A percentile compares a stretch with the other conserved stretches of the same genome.
Conservation (phyloP, 37 sponge, comb jelly and placozoan species). For the Eunapius fragilis region DNA sequence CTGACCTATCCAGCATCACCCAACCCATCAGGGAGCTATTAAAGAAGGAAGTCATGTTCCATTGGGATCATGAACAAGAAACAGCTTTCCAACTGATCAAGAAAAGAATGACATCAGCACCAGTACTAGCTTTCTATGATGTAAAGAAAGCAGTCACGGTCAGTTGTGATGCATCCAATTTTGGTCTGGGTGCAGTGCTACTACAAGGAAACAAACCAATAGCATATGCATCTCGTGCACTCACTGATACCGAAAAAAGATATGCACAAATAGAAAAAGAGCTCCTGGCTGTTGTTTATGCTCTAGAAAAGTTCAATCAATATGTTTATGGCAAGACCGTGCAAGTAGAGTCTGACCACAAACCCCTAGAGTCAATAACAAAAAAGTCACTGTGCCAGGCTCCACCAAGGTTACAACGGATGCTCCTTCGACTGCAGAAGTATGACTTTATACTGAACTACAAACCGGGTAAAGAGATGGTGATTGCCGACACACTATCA, state of each 20-base stretch:
- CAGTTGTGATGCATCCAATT: slow-evolving; percentile 18
- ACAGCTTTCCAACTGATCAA: not conserved
- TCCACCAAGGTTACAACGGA: slow-evolving; percentile 40
- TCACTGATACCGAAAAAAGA: slow-evolving; percentile 7
- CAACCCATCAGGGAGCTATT: slow-evolving; percentile 21
- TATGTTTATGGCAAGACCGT: slow-evolving; percentile 23
- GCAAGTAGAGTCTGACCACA: slow-evolving; percentile 46
- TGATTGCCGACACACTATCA: slow-evolving; percentile 9
- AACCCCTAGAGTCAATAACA: slow-evolving; percentile 26
- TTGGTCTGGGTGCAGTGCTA: slow-evolving; percentile 28
- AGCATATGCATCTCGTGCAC: slow-evolving; percentile 31
- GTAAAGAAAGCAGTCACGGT: not conserved
- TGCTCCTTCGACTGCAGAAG: slow-evolving; percentile 35
- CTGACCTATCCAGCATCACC: slow-evolving; percentile 19
- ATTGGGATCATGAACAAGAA: slow-evolving; percentile 8
- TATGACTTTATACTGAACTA: slow-evolving; percentile 16
- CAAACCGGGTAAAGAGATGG: slow-evolving; percentile 8
- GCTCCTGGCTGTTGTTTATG: slow-evolving; percentile 11
- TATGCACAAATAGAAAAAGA: slow-evolving; percentile 35
- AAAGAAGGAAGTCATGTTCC: slow-evolving; percentile 30
- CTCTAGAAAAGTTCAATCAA: no score
- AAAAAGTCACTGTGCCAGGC: slow-evolving; percentile 29
- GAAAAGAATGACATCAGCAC: not conserved
- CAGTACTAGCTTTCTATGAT: slow-evolving; percentile 13
- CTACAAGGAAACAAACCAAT: slow-evolving; percentile 24